These are phyloP conservation scores for Trichoplusia ni DNA, from an alignment of 1,140 invertebrate genomes.

Conservation along the genomic window DNA sequence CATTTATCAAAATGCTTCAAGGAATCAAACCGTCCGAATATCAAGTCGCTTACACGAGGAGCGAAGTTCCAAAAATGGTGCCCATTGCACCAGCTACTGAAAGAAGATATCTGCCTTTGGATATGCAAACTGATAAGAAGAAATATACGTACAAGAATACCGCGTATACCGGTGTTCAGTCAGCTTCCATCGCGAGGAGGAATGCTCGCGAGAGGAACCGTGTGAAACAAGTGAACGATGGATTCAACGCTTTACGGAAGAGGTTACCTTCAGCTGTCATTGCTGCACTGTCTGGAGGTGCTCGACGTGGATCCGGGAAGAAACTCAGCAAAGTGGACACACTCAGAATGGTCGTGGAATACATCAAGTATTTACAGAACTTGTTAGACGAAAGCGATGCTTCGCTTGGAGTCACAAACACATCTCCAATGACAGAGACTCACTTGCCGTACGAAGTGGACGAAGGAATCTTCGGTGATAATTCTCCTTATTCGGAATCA, in stretches of 20 bases:
- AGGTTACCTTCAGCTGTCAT: conserved; percentile 90
- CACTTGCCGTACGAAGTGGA: conserved; percentile 50
- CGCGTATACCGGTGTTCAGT: conserved; percentile 85
- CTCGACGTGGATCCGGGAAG: conserved; percentile 88
- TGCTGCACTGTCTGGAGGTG: conserved; percentile 85
- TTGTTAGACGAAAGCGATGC: conserved; percentile 87
- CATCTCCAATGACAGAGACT: conserved; percentile 46
- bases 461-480: conserved; percentile 72
- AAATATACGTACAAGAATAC: conserved; percentile 86
- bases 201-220: conserved; percentile 97
- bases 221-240: conserved; percentile 97
- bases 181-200: conserved; percentile 92
- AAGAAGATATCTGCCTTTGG: conserved; percentile 48
- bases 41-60: conserved; percentile 48
- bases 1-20: conserved; percentile 57
- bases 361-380: conserved; percentile 93
- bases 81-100: conserved; percentile 78
- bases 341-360: conserved; percentile 95
- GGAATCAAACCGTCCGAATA: conserved; percentile 52
- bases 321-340: conserved; percentile 98
- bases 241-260: conserved; percentile 92
- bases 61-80: conserved; percentile 62
- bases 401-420: conserved; percentile 47
- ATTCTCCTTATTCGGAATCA: conserved; percentile 84
- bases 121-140: conserved; percentile 78